Evolutionary conservation across 2,797 vertebrate genomes (phyloP), one percentile per base, ranked within the genome.

Genomic region (Pipistrellus pygmaeus): DNA sequence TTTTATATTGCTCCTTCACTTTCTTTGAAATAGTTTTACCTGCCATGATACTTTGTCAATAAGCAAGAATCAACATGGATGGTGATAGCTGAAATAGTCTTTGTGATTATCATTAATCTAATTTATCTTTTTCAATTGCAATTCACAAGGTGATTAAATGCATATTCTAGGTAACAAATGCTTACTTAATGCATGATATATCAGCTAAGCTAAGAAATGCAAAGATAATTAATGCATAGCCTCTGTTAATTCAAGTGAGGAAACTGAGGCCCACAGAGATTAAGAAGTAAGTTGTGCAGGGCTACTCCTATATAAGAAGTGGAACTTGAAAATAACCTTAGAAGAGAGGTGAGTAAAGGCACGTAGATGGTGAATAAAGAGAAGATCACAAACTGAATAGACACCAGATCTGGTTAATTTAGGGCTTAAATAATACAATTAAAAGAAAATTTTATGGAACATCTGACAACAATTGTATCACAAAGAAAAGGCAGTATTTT

Each of bases 91-190:
- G 60, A 85, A 51, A 44, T 5, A 48, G n/a, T 53, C 12, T 64
- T 62, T 90, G 8, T 77, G 6, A 44, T 88, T 62, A 17, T 88
- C 60, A 75, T 80, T 46, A 75, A 18, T 78, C 18, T 66, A 41
- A 35, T 71, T 86, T 76, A 66, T 72, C 5, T 41, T 71, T 88
- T 94, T 73, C 5, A 41, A 23, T 57, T 80, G 62, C 53, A 60
- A 46, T 48, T 85, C n/a, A 20, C 20, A 83, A 62, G 30, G n/a
- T 30, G 91, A 62, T 75, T 69, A 86, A 85, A 44, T 92, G 8
- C 68, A 72, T 83, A 72, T 69, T 69, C n/a, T 2, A 44, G 15
- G 14, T 48, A 23, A 41, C 10, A 92, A 18, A 2, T 77, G 64
- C 73, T 32, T 91, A 77, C 30, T 71, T 69, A 88, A 64, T 71